Conservation (phyloP, 2,888 invertebrate species). For the Cerastis rubricosa region DNA sequence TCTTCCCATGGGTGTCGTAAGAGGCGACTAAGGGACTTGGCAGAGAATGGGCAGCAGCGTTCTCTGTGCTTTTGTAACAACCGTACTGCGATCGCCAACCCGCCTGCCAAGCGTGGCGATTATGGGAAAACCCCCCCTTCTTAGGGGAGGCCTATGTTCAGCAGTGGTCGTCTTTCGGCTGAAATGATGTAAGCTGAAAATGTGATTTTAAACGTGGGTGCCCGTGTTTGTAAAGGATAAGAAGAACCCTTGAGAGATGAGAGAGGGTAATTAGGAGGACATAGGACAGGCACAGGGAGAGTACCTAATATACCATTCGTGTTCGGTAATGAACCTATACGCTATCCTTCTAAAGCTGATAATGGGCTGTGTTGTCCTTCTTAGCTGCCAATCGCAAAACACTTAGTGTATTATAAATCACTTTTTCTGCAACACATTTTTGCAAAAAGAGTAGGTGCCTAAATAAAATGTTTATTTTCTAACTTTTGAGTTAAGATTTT, state of each 20-base stretch:
- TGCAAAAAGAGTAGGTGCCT: neutral
- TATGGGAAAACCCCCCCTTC: too few relatives aligned
- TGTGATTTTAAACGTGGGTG: neutral
- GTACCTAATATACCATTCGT: neutral
- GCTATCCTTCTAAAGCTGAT: neutral
- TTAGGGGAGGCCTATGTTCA: too few relatives aligned
- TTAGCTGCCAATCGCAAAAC: neutral
- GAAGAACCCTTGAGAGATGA: neutral
- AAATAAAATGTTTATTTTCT: neutral
- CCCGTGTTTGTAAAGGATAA: neutral
- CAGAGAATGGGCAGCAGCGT: too few relatives aligned
- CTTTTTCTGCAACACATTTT: neutral
- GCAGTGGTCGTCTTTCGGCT: too few relatives aligned
- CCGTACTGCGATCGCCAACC: too few relatives aligned
- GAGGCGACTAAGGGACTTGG: too few relatives aligned
- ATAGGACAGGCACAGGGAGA: neutral
- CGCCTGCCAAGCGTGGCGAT: too few relatives aligned
- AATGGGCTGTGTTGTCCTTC: neutral
- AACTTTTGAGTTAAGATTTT: neutral
- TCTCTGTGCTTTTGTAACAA: too few relatives aligned
- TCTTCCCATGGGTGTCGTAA: too few relatives aligned
- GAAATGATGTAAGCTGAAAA: neutral
- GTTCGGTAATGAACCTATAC: neutral
- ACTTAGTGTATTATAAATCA: too few relatives aligned
- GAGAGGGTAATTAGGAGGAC: neutral